Evolutionary conservation across 2,797 vertebrate species (phyloP).

Genomic region (Falco peregrinus): DNA sequence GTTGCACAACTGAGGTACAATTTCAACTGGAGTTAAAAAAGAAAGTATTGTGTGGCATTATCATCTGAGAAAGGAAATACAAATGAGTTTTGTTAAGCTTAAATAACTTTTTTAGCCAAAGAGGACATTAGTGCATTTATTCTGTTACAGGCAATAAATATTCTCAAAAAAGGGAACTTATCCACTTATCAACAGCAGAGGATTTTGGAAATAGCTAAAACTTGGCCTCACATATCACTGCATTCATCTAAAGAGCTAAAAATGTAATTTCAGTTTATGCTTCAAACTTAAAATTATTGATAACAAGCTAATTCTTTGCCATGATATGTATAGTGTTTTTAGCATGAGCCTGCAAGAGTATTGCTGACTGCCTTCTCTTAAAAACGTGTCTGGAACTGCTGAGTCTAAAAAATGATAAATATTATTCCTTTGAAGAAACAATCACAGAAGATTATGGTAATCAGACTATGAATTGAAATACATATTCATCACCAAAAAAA

Average conservation of each 20-base stretch:
- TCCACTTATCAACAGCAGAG: not conserved
- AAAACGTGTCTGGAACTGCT: conserved; percentile 8
- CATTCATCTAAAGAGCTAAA: not conserved
- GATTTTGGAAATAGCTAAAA: not conserved
- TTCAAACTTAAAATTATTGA: not conserved
- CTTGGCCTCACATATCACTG: not conserved
- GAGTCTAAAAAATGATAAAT: conserved; percentile 68
- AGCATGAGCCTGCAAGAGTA: not conserved
- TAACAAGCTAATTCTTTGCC: not conserved
- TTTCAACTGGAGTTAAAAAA: not conserved
- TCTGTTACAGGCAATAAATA: not conserved
- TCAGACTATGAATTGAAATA: conserved; percentile 58
- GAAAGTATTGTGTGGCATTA: not conserved
- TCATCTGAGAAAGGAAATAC: not conserved
- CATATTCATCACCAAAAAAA: conserved; percentile 14
- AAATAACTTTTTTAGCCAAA: not conserved
- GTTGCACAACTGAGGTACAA: not conserved
- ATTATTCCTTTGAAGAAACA: conserved; percentile 70
- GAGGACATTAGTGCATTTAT: not conserved
- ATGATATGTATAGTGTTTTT: not conserved
- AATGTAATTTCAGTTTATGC: not conserved
- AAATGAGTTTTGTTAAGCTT: not conserved
- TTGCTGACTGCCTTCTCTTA: not conserved
- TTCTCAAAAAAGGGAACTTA: not conserved
- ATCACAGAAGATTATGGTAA: conserved; percentile 72